phyloP scores from a whole-genome alignment of 2,888 invertebrate genomes.

The Romanomermis culicivorax region DNA sequence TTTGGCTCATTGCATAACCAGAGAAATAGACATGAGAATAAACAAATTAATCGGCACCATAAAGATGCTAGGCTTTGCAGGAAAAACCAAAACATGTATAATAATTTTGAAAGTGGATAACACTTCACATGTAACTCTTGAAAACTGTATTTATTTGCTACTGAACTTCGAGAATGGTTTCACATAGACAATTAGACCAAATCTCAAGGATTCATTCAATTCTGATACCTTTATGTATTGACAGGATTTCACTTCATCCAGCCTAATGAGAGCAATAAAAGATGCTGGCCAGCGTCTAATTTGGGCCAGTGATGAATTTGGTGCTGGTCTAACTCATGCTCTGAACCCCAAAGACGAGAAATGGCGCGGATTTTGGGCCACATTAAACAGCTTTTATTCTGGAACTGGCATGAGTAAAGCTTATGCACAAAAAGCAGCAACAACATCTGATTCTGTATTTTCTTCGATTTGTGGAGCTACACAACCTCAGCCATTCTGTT shows the following conservation, averaged over 20 bases:
- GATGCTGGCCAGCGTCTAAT: background rate
- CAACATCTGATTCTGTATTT: background rate
- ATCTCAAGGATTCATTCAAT: too few species aligned
- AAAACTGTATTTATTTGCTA: too few species aligned
- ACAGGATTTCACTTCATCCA: background rate
- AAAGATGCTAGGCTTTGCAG: too few species aligned
- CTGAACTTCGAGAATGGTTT: too few species aligned
- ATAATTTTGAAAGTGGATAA: too few species aligned
- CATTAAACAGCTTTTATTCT: background rate
- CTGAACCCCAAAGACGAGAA: background rate
- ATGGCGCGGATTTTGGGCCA: background rate
- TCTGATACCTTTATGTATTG: too few species aligned
- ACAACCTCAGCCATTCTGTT: background rate
- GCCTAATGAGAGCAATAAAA: background rate
- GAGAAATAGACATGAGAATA: too few species aligned
- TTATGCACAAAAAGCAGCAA: background rate
- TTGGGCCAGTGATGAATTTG: background rate
- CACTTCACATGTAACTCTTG: too few species aligned
- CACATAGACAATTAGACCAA: too few species aligned
- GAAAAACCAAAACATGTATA: too few species aligned
- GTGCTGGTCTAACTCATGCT: background rate
- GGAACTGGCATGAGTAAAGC: background rate
- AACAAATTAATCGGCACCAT: too few species aligned
- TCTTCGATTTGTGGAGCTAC: background rate
- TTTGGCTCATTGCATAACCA: too few species aligned